Percentiles rank a stretch among this genome's conserved stretches.
Evolutionary conservation across 37 sponge, comb jelly and placozoan species (phyloP).

Genomic region (Hexactinellida sp.): DNA sequence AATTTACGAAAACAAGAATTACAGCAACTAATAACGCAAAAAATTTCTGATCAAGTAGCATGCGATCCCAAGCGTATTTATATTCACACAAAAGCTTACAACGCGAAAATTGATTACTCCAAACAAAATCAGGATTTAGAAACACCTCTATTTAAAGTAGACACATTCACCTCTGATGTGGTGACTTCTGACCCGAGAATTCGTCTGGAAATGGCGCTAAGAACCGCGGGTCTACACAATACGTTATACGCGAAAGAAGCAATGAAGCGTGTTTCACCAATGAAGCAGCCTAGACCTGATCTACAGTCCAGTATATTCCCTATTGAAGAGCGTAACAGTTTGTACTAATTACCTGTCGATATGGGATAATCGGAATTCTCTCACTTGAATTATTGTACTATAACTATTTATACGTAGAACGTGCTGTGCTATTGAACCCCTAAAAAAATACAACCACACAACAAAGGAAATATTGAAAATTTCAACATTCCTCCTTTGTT

Average conservation of each 20-base stretch:
- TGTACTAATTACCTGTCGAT: too few relatives aligned
- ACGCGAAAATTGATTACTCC: neutral
- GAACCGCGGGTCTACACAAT: conserved; percentile 57
- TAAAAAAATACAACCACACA: too few relatives aligned
- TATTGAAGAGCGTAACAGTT: too few relatives aligned
- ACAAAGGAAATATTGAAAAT: too few relatives aligned
- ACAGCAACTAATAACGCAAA: neutral
- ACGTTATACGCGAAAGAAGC: conserved; percentile 55
- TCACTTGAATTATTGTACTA: too few relatives aligned
- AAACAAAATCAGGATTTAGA: conserved; percentile 20
- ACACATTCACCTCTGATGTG: conserved; percentile 28
- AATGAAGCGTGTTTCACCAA: conserved; percentile 45
- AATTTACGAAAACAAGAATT: neutral
- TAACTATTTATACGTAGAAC: too few relatives aligned
- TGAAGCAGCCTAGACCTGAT: conserved; percentile 52
- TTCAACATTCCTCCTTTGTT: too few relatives aligned
- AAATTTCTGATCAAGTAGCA: neutral
- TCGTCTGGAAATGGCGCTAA: conserved; percentile 54
- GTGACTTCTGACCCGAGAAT: conserved; percentile 52
- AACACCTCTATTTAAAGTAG: conserved; percentile 26
- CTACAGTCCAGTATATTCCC: conserved; percentile 27
- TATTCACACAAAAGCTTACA: neutral
- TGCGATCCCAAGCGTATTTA: neutral
- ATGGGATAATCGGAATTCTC: too few relatives aligned
- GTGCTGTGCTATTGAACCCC: too few relatives aligned